Evolutionary conservation across 2,888 invertebrate genomes (phyloP).

Genomic region (Tenodera sinensis): DNA sequence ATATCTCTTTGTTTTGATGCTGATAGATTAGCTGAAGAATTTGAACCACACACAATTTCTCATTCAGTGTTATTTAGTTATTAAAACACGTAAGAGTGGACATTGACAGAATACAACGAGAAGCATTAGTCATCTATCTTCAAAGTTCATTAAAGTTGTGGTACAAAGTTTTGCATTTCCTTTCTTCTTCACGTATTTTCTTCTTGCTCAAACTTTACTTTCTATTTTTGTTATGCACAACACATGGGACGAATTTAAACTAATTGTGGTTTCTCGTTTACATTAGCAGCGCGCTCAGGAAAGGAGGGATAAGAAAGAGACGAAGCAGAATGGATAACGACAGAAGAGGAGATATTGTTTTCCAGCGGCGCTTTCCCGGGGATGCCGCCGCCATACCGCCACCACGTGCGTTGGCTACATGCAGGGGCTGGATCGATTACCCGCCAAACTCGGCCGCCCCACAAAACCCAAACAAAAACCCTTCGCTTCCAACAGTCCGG

Average conservation of each 20-base stretch:
- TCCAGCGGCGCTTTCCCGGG: conserved; percentile 2
- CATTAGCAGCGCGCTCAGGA: neutral
- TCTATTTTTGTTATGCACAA: neutral
- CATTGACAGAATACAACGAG: too few species aligned
- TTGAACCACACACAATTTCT: too few species aligned
- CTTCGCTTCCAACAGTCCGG: conserved; percentile 1
- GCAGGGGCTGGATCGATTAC: conserved; percentile 23
- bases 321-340: neutral
- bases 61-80: too few species aligned
- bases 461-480: conserved; percentile 27
- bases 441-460: neutral
- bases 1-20: too few species aligned
- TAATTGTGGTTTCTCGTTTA: neutral
- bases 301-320: neutral
- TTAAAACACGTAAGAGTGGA: too few species aligned
- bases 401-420: conserved; percentile 14
- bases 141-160: too few species aligned
- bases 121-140: too few species aligned
- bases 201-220: too few species aligned
- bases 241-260: neutral
- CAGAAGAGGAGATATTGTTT: neutral
- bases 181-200: neutral
- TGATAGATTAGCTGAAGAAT: too few species aligned
- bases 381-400: neutral
- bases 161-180: neutral